Base-by-base conservation (phyloP, 2,797 vertebrate genomes). In the Hydrocynus forskahlii region DNA sequence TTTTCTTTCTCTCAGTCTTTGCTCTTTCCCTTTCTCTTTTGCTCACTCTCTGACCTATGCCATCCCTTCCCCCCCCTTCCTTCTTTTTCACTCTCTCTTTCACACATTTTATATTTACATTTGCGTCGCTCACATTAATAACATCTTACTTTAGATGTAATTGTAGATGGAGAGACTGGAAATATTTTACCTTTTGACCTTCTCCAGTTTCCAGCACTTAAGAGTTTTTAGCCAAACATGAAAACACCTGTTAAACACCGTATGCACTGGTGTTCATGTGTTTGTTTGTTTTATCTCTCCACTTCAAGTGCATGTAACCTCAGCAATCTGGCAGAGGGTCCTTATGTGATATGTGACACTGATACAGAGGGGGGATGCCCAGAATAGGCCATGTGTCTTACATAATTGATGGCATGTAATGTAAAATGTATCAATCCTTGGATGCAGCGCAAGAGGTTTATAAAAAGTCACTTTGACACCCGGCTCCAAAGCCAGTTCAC, bases 401-500 rank as follows among this genome's bases (percentile, higher is more conserved):
- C 85, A 83, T 85, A 81, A 85, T 83, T 83, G 67, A 86, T 86
- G 67, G 66, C 66, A 78, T 69, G 69, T 77, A 38, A 86, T 87
- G 57, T 82, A 77, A 79, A 83, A 83, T 69, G 79, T 72, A 86
- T 82, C 83, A 63, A 68, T 74, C 66, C 67, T 81, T 79, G 69
- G 76, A 76, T 83, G 73, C 64, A 64, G 52, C 45, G 35, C 45
- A 21, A 21, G 59, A 63, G 52, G 64, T 68, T 54, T 69, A 83
- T 75, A 69, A 88, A 79, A 81, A 76, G 72, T 67, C 57, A 35
- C 43, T n/a, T 8, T 78, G 78, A 81, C 75, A 72, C 70, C 3
- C 73, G 59, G 72, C 29, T 35, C 5, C 55, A 55, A 29, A 82
- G 80, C 40, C 57, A 45, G 55, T 76, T 76, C 83, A 70, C 35